These are phyloP conservation scores for Eristalis arbustorum DNA, from an alignment of 2,888 invertebrate genomes.

Conservation along the genomic window DNA sequence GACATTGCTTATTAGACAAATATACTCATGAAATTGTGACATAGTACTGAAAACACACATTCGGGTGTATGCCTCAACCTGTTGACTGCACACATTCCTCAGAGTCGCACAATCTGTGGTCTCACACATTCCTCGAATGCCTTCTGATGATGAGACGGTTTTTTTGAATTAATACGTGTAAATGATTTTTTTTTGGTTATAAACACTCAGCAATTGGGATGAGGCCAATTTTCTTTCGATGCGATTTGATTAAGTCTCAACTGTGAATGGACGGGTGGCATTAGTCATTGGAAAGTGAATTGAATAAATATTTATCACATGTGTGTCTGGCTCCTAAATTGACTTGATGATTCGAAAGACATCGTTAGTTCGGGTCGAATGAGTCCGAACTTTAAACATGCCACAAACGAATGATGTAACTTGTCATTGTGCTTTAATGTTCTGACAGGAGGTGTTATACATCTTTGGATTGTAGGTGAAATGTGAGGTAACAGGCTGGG, in stretches of 20 bases:
- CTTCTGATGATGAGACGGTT: neutral
- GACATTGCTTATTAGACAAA: neutral
- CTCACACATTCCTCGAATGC: neutral
- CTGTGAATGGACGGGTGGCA: neutral
- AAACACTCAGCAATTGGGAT: conserved; percentile 1
- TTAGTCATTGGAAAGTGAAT: neutral
- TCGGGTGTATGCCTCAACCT: neutral
- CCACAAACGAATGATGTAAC: neutral
- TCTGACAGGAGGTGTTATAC: no score
- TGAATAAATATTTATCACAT: neutral
- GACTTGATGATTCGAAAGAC: neutral
- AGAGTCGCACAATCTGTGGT: neutral
- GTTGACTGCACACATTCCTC: neutral
- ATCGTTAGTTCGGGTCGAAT: neutral
- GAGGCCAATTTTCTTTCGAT: neutral
- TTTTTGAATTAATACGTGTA: neutral
- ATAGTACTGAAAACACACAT: neutral
- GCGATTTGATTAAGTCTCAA: neutral
- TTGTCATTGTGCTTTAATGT: no score
- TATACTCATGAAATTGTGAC: neutral
- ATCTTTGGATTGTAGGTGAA: no score
- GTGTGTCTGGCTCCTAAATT: neutral
- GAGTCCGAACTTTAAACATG: neutral
- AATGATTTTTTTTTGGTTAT: neutral
- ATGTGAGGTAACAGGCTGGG: no score